A percentile compares a stretch with the other conserved stretches of the same genome.
These are phyloP conservation scores for Galleria mellonella DNA, from an alignment of 1,140 invertebrate genomes.

Conservation along the genomic window DNA sequence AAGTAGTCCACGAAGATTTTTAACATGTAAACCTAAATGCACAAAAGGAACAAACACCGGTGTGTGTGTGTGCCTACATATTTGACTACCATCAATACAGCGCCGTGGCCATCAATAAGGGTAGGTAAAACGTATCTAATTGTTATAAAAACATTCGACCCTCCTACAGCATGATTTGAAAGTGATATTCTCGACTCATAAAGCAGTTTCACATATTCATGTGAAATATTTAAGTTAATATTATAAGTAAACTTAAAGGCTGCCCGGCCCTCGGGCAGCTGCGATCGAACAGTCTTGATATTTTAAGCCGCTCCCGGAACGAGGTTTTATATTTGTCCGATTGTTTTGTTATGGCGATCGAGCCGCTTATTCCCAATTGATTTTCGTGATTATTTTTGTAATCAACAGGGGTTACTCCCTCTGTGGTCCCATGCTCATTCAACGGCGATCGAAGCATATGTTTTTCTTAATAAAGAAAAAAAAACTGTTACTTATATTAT, in stretches of 20 bases:
- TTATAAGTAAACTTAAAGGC: constrained; percentile 69
- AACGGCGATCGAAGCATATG: too few species aligned
- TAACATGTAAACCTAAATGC: constrained; percentile 60
- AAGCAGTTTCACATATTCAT: constrained; percentile 67
- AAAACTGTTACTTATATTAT: too few species aligned
- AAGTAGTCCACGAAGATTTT: constrained; percentile 62
- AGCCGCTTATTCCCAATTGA: too few species aligned
- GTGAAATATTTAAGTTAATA: constrained; percentile 74
- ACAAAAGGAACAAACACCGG: constrained; percentile 21
- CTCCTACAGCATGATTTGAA: constrained; percentile 64
- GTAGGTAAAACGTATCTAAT: constrained; percentile 68
- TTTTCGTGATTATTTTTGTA: too few species aligned
- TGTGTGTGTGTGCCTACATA: constrained; percentile 16
- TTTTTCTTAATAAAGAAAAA: too few species aligned
- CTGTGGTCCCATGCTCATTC: too few species aligned
- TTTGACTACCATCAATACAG: constrained; percentile 47
- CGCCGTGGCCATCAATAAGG: constrained; percentile 22
- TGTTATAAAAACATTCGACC: constrained; percentile 65
- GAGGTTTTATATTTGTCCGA: too few species aligned
- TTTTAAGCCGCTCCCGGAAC: too few species aligned
- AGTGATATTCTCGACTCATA: constrained; percentile 70
- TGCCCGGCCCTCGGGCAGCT: constrained; percentile 28
- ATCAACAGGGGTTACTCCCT: too few species aligned
- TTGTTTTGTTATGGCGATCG: too few species aligned
- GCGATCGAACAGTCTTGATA: constrained; percentile 34